These are phyloP conservation scores for Germaria angustata DNA, from an alignment of 2,888 invertebrate genomes.

Conservation along the genomic window DNA sequence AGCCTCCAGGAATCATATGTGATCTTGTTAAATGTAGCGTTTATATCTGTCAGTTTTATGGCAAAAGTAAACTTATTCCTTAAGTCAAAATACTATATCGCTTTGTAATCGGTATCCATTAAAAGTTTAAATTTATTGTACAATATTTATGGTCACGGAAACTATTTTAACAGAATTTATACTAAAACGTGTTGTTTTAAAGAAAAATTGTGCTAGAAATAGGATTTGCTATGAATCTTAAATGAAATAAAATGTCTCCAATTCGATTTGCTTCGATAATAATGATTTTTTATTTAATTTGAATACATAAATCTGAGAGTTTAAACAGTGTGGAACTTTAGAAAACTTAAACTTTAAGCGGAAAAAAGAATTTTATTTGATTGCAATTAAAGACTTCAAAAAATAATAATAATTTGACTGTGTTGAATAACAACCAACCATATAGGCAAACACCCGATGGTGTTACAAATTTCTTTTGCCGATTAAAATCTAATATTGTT, in stretches of 20 bases:
- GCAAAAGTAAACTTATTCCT: not conserved
- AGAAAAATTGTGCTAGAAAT: not conserved
- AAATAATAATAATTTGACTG: no score
- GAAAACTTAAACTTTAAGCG: no score
- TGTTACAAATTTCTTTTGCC: no score
- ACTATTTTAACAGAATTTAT: not conserved
- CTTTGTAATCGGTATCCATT: no score
- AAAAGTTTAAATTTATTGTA: conserved; percentile 1
- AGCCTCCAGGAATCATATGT: not conserved
- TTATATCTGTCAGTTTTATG: conserved; percentile 8
- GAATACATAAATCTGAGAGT: not conserved
- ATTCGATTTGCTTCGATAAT: not conserved
- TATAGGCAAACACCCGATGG: no score
- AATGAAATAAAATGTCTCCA: not conserved
- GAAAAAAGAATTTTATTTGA: no score
- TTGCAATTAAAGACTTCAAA: no score
- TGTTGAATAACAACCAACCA: no score
- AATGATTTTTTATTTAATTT: not conserved
- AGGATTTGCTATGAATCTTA: not conserved
- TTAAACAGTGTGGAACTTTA: no score
- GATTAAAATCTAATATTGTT: no score
- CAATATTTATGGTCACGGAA: not conserved
- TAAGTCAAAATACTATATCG: not conserved
- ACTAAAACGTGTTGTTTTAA: conserved; percentile 4
- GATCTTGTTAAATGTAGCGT: conserved; percentile 1